Base-by-base conservation (phyloP, 2,888 invertebrate species). In the Lepeophtheirus nordmannii region DNA sequence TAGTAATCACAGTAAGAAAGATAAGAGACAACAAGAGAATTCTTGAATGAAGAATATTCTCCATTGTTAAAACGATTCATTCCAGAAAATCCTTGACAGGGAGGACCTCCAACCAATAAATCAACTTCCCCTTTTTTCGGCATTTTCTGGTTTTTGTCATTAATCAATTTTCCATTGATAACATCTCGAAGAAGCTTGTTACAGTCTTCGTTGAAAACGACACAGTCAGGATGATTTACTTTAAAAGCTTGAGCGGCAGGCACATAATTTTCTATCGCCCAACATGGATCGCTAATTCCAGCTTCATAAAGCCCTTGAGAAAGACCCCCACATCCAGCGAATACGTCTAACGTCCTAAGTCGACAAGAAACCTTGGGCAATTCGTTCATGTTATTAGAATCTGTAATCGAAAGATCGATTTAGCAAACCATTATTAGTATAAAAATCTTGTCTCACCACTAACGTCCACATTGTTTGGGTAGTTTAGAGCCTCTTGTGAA, bases 21-120 rank as follows among this genome's bases (percentile, higher is more conserved):
- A 74, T 83, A 89, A 0, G 88, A 84, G 0, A 85, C 85, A 22
- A 89, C 84, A 14, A 89, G 77, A 0, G 89, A 89, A 74, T 88
- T 89, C 78, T 79, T 65, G 37, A 65, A 58, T 11, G 59, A 39
- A 14, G 61, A 67, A 22, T 62, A 62, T 14, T 41, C 64, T 10
- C 41, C 53, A 9, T 11, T 14, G 75, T 86, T 89, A 75, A 89
- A 89, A 64, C 88, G 78, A 75, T 89, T 89, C 87, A 89, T 88
- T 46, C 87, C 87, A 60, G 86, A 87, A 76, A 89, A 89, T 7
- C 89, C 89, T 75, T 89, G 89, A 73, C 89, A 89, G 0, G 89
- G 89, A 1, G 89, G 89, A 1, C 89, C 89, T 10, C 89, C 89
- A 72, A 87, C 86, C 37, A 89, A 75, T 67, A 89, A 74, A 71